Percentiles rank a stretch among this genome's conserved stretches.
Evolutionary conservation across 2,113 vertebrate species (phyloP).

Genomic region (Lanius ludovicianus): DNA sequence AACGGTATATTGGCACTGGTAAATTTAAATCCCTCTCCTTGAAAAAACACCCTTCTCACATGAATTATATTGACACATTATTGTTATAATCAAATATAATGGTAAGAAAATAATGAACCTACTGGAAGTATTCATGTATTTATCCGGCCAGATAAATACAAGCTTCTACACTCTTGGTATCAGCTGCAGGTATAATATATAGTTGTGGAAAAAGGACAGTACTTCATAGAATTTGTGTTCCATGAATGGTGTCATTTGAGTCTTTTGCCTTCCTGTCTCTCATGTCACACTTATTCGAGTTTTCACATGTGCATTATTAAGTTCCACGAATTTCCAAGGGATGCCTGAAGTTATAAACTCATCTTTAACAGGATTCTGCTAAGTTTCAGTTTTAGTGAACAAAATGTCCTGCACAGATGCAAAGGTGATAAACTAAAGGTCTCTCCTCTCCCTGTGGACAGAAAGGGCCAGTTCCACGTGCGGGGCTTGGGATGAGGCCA

Average conservation of each 20-base stretch:
- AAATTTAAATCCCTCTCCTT: not conserved
- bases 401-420: not conserved
- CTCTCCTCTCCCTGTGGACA: not conserved
- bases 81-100: not conserved
- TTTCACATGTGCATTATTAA: not conserved
- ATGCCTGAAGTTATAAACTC: not conserved
- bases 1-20: not conserved
- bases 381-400: not conserved
- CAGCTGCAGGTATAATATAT: not conserved
- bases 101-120: not conserved
- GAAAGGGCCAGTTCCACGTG: not conserved
- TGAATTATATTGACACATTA: accelerated
- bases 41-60: not conserved
- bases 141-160: not conserved
- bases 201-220: not conserved
- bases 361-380: not conserved
- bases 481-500: not conserved
- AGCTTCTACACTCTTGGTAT: not conserved
- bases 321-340: not conserved
- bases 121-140: not conserved
- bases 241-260: not conserved
- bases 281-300: not conserved
- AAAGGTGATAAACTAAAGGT: not conserved
- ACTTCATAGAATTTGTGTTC: not conserved
- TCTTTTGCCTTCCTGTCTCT: not conserved